Base-by-base conservation (phyloP, 1,140 invertebrate genomes). In the Bradynema listronoti region DNA sequence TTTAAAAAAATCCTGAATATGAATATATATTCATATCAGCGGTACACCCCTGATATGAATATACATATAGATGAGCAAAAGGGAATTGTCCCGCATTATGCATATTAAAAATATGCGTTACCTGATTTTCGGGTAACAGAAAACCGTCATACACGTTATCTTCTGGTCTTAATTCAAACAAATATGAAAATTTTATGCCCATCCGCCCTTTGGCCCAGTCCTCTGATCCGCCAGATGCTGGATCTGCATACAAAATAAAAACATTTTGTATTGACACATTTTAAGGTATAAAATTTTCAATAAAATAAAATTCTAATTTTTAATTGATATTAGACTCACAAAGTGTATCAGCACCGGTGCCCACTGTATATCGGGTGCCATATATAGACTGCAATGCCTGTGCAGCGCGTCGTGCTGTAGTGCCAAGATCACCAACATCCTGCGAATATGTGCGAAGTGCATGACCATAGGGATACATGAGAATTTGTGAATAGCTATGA, bases 61-160 rank as follows among this genome's bases (percentile, higher is more conserved):
- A n/a, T n/a, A n/a, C n/a, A n/a, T n/a, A n/a, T n/a, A n/a, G n/a
- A n/a, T n/a, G n/a, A n/a, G n/a, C n/a, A n/a, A n/a, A n/a, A n/a
- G n/a, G n/a, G n/a, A n/a, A n/a, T n/a, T n/a, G n/a, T n/a, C n/a
- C n/a, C n/a, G n/a, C n/a, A n/a, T n/a, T n/a, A n/a, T n/a, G 1
- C 16, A 58, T 30, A 58, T n/a, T 6, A 22, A 56, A 0, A 9
- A n/a, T 27, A 24, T 47, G 22, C 6, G 42, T n/a, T 55, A 75
- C 73, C 60, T 73, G 85, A 43, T 80, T 77, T 1, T 84, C 79
- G 1, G 87, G 85, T 14, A 95, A 80, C 49, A 91, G 78, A 72
- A 90, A 92, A 39, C 88, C 88, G 72, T 88, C 87, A 58, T 83
- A 81, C n/a, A 91, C 90, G 11, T 84, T 86, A 75, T 94, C 90